phyloP scores from a whole-genome alignment of 2,113 vertebrate species.

The Trematomus loennbergii region DNA sequence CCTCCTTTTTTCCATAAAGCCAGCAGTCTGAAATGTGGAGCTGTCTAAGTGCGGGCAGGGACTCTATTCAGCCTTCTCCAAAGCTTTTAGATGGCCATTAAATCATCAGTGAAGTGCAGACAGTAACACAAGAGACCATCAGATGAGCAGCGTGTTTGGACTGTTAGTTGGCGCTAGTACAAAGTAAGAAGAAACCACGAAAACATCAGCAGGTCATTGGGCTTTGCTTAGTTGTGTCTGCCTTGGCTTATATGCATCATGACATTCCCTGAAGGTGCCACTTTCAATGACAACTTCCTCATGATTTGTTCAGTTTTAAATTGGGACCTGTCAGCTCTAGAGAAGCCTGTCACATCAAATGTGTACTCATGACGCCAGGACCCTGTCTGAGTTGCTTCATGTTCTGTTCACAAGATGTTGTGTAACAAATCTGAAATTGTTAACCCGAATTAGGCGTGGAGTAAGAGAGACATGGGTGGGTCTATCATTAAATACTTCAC shows the following conservation, averaged over 20 bases:
- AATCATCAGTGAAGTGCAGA: slow-evolving; percentile 37
- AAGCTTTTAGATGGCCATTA: slow-evolving; percentile 56
- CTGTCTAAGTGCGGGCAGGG: slow-evolving; percentile 28
- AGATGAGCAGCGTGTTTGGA: neutral
- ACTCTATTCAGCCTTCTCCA: slow-evolving; percentile 2
- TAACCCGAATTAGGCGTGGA: neutral
- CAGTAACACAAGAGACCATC: slow-evolving; percentile 5
- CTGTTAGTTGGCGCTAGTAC: neutral
- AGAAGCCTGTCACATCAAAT: neutral
- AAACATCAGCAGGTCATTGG: neutral
- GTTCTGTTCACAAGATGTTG: neutral
- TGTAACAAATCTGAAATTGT: neutral
- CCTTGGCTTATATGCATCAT: neutral
- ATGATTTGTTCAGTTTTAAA: neutral
- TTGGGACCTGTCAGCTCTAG: neutral
- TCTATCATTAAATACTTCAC: neutral
- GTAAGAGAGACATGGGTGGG: neutral
- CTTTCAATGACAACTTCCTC: neutral
- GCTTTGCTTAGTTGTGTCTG: neutral
- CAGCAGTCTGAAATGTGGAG: neutral
- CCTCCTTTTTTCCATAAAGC: slow-evolving; percentile 5
- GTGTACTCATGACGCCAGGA: neutral
- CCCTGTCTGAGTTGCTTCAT: neutral
- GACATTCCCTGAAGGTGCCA: neutral
- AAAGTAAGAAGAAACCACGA: slow-evolving; percentile 16